Evolutionary conservation across 2,113 vertebrate species (phyloP), one percentile per base, ranked within the genome.

Genomic region (Galemys pyrenaicus): DNA sequence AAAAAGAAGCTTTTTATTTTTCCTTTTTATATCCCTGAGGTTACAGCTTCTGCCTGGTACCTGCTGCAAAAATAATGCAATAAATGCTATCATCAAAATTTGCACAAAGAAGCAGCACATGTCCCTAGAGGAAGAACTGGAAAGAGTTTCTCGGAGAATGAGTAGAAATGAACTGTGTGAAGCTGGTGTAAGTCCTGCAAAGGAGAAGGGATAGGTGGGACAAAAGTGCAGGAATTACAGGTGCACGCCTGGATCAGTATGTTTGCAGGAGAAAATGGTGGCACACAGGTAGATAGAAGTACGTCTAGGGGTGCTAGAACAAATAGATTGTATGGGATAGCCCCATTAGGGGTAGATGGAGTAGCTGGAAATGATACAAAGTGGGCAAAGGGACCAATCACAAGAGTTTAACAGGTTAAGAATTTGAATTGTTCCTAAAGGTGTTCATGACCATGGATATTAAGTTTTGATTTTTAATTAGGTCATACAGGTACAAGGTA

Each of bases 271-370:
- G 56, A 62, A 16, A 64, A 24, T 7, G 15, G 22, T 41, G 30
- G 73, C 30, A 11, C 3, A 41, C 1, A 10, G 19, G 13, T 46
- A 30, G 28, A 85, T 30, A 32, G 39, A 37, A 24, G 17, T 4
- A 11, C 30, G 6, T 35, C 28, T 60, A 10, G 17, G 20, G 9
- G 16, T 60, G 12, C 13, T 37, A 32, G 44, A 9, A 8, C 49
- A 10, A 64, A 24, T 20, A 67, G 51, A 3, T 4, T 32, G 9
- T 13, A 22, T 6, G 1, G 4, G 13, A 9, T 19, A 10, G 7
- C 49, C 5, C 1, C 9, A 10, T 5, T 2, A 2, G 0, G 1
- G 39, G 9, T 0, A 56, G n/a, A 5, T 16, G 46, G 9, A 62
- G 13, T 11, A 65, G 20, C 15, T 58, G 15, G 20, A 51, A 26